phyloP scores from a whole-genome alignment of 2,888 invertebrate species.

The Panzeria rudis region DNA sequence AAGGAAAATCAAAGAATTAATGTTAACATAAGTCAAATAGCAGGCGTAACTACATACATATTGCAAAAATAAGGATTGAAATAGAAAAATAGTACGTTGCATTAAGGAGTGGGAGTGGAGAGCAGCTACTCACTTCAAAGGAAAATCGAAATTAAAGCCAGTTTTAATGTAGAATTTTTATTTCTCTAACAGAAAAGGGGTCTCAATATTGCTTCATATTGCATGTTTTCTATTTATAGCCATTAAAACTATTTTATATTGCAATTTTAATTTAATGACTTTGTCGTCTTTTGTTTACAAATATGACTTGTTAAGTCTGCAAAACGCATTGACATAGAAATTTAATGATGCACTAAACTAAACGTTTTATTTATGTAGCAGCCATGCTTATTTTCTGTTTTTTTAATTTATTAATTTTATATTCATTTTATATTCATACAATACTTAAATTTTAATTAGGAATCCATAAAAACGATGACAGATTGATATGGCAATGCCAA shows the following conservation, averaged over 20 bases:
- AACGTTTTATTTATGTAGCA: slow-evolving; percentile 29
- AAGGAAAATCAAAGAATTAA: slow-evolving; percentile 11
- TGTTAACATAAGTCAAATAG: slow-evolving; percentile 7
- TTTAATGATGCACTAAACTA: slow-evolving; percentile 57
- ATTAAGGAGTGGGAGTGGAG: neutral
- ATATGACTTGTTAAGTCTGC: slow-evolving; percentile 50
- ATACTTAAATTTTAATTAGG: neutral
- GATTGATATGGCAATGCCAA: neutral
- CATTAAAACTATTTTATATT: slow-evolving; percentile 25
- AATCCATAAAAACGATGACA: neutral
- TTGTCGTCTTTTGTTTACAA: slow-evolving; percentile 7
- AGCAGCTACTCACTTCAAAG: neutral
- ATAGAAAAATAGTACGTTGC: neutral
- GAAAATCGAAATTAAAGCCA: slow-evolving; percentile 6
- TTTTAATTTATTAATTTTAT: slow-evolving; percentile 2
- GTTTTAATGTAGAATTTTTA: neutral
- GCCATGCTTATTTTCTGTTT: neutral
- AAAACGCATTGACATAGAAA: slow-evolving; percentile 58
- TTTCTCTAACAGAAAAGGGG: neutral
- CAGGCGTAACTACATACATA: neutral
- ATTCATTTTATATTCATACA: neutral
- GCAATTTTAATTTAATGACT: slow-evolving; percentile 34
- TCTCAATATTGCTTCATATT: neutral
- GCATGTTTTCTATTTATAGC: slow-evolving; percentile 1
- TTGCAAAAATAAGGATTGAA: neutral